phyloP scores from a whole-genome alignment of 2,888 invertebrate species.

The Neria commutata region DNA sequence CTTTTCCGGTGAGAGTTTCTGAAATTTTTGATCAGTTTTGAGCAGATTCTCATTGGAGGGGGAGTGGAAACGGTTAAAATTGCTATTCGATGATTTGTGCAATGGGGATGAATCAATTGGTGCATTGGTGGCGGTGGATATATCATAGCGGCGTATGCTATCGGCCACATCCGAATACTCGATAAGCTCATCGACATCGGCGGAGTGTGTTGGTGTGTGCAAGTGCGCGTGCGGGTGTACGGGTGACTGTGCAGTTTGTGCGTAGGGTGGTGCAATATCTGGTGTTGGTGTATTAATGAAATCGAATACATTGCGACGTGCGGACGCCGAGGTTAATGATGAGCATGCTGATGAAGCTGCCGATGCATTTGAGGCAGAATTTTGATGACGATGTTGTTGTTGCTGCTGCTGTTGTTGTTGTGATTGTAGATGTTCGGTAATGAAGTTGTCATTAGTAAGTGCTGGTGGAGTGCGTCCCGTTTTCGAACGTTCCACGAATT shows the following conservation, averaged over 20 bases:
- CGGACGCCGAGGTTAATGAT: conserved; percentile 27
- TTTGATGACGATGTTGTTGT: conserved; percentile 23
- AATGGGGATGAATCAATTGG: conserved; percentile 19
- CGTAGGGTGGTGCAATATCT: conserved; percentile 28
- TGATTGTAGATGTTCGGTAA: conserved; percentile 28
- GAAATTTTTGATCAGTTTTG: conserved; percentile 57
- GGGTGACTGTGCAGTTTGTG: conserved; percentile 36
- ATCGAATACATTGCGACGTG: conserved; percentile 7
- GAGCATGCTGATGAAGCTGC: conserved; percentile 17
- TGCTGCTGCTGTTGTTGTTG: conserved; percentile 32
- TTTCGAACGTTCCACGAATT: conserved; percentile 22
- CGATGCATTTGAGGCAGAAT: conserved; percentile 37
- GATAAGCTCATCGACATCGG: conserved; percentile 47
- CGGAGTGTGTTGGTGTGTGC: conserved; percentile 25
- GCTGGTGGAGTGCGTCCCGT: conserved; percentile 18
- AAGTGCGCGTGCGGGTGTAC: conserved; percentile 26
- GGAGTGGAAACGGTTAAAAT: conserved; percentile 43
- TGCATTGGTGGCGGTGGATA: conserved; percentile 24
- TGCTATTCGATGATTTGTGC: conserved; percentile 20
- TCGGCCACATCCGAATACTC: conserved; percentile 55
- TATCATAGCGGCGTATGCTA: conserved; percentile 48
- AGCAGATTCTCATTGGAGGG: conserved; percentile 53
- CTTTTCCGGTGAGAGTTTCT: conserved; percentile 57
- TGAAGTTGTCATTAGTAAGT: conserved; percentile 22
- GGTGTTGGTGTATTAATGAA: conserved; percentile 9